These are phyloP conservation scores for Sceliomorpha sp. DNA, from an alignment of 2,888 invertebrate species.

Conservation along the genomic window DNA sequence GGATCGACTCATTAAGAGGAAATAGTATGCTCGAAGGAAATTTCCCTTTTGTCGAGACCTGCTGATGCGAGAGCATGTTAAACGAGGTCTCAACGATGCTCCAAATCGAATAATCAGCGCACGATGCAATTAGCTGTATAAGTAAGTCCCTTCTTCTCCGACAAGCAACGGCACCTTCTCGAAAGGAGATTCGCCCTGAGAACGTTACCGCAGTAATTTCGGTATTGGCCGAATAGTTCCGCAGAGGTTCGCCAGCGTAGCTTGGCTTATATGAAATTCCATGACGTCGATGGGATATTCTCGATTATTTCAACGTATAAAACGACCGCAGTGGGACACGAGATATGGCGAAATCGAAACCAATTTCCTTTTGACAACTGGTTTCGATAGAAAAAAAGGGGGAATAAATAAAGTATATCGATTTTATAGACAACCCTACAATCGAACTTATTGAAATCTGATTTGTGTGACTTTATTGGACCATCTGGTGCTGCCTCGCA, in stretches of 20 bases:
- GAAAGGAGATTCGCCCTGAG: constrained; percentile 25
- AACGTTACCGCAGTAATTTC: constrained; percentile 57
- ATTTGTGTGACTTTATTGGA: too few relatives aligned
- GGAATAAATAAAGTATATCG: constrained; percentile 9
- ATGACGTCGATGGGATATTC: constrained; percentile 44
- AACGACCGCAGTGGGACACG: constrained; percentile 23
- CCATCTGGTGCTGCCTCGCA: too few relatives aligned
- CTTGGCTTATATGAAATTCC: constrained; percentile 61
- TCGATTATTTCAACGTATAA: constrained; percentile 49
- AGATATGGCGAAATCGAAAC: constrained; percentile 32
- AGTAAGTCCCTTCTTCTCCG: constrained; percentile 34
- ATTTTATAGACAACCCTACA: constrained; percentile 12
- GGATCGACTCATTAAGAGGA: constrained; percentile 6
- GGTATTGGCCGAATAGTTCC: constrained; percentile 58
- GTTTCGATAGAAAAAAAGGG: constrained; percentile 14
- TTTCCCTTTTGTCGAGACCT: constrained; percentile 28
- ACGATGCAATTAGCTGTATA: constrained; percentile 41
- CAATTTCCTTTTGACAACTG: constrained; percentile 37
- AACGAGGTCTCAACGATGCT: constrained; percentile 38
- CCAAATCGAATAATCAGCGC: constrained; percentile 35
- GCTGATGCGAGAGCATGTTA: constrained; percentile 33
- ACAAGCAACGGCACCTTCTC: constrained; percentile 3
- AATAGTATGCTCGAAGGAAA: constrained; percentile 21
- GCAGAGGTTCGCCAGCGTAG: constrained; percentile 31
- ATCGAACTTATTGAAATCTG: constrained; percentile 27